These are phyloP conservation scores for Arothron firmamentum DNA, from an alignment of 2,113 vertebrate genomes.

Conservation along the genomic window DNA sequence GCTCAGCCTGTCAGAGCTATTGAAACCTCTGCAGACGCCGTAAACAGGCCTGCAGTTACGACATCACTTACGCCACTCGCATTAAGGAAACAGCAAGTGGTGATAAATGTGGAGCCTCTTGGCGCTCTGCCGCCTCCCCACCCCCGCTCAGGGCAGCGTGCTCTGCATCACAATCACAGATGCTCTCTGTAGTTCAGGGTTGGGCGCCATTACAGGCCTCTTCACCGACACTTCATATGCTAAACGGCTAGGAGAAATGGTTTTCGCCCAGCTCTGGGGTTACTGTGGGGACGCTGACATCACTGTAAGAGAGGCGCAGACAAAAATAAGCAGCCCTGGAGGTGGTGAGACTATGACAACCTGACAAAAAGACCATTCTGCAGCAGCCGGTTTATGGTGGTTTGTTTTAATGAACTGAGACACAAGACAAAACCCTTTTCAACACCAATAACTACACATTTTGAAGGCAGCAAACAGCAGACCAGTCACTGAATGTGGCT, in stretches of 20 bases:
- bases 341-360: not conserved
- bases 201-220: constrained; percentile 34
- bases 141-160: constrained; percentile 4
- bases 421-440: not conserved
- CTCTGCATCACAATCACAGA: constrained; percentile 35
- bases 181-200: constrained; percentile 18
- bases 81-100: not conserved
- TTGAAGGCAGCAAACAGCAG: not conserved
- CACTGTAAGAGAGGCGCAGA: constrained; percentile 2
- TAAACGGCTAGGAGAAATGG: constrained; percentile 21
- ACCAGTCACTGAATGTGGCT: constrained; percentile 1
- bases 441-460: constrained; percentile 6
- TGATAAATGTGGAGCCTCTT: constrained; percentile 28
- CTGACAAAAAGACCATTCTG: not conserved
- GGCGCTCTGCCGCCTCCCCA: constrained; percentile 8
- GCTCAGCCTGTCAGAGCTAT: no score
- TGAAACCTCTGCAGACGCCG: no score
- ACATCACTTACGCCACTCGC: not conserved
- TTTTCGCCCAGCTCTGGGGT: constrained; percentile 1
- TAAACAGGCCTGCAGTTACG: no score
- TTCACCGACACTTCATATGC: constrained; percentile 46
- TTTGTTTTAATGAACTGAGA: constrained; percentile 17
- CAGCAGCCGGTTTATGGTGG: not conserved
- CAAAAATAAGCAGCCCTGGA: not conserved
- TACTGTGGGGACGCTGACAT: not conserved